These are phyloP conservation scores for Cephus rjabovi DNA, from an alignment of 2,888 invertebrate species.

Conservation along the genomic window DNA sequence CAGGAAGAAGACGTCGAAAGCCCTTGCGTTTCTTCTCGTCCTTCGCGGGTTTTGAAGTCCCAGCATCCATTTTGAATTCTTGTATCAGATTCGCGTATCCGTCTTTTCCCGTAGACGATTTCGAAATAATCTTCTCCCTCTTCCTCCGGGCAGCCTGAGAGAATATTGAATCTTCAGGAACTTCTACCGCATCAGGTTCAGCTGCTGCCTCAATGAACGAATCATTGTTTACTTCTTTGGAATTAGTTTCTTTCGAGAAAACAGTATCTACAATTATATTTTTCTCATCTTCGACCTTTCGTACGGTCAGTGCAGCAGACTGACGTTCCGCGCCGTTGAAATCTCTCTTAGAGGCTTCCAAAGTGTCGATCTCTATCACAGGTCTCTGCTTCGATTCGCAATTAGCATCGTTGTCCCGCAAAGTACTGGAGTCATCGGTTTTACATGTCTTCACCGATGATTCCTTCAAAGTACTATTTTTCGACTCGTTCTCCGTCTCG, in stretches of 20 bases:
- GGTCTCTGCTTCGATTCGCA: neutral
- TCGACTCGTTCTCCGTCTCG: slow-evolving; percentile 23
- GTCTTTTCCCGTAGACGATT: slow-evolving; percentile 36
- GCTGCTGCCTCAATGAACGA: neutral
- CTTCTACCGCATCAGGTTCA: slow-evolving; percentile 1
- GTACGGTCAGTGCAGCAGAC: neutral
- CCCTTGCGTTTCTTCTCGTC: slow-evolving; percentile 63
- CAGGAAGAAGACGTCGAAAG: slow-evolving; percentile 53
- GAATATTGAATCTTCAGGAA: neutral
- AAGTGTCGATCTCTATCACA: neutral
- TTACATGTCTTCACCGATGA: slow-evolving; percentile 13
- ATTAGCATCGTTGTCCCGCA: neutral
- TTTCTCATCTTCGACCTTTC: neutral
- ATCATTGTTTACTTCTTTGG: neutral
- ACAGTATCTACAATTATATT: neutral
- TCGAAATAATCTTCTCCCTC: neutral
- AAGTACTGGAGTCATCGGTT: neutral
- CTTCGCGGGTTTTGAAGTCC: slow-evolving; percentile 58
- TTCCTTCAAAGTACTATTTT: slow-evolving; percentile 27
- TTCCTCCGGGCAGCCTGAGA: neutral
- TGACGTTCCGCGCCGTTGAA: neutral
- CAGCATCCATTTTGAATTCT: slow-evolving; percentile 56
- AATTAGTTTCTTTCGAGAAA: neutral
- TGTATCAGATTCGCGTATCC: slow-evolving; percentile 58
- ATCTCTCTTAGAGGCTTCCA: neutral